Percentiles rank a stretch among this genome's conserved stretches.
Conservation (phyloP, 2,888 invertebrate genomes). For the Geophilus truncorum region DNA sequence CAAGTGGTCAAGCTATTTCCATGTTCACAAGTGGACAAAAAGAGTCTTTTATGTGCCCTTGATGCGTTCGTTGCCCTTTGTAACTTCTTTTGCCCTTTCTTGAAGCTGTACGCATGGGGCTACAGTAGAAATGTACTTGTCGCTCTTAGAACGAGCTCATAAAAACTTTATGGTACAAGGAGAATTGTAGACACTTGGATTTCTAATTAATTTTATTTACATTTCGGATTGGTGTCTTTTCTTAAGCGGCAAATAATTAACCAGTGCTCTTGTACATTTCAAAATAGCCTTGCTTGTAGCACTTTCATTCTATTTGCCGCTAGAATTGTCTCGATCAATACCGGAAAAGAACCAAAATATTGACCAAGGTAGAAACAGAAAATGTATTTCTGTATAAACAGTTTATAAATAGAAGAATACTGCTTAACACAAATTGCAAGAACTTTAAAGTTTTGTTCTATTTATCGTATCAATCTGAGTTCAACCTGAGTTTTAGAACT, state of each 20-base stretch:
- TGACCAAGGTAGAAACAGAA: not conserved
- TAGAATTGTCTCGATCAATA: not conserved
- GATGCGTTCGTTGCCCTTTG: constrained; percentile 9
- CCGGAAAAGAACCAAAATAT: not conserved
- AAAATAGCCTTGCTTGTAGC: not conserved
- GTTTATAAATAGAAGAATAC: not conserved
- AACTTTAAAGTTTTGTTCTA: not conserved
- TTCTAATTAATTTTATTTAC: constrained; percentile 30
- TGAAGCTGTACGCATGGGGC: not conserved
- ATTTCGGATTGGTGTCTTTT: not conserved
- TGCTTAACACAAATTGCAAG: not conserved
- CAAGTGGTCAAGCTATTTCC: constrained; percentile 16
- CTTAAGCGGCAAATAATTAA: constrained; percentile 13
- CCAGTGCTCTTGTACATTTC: not conserved
- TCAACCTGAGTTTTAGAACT: not conserved
- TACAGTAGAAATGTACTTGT: constrained; percentile 7
- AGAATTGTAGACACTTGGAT: constrained; percentile 17
- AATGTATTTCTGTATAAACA: not conserved
- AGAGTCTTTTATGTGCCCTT: constrained; percentile 17
- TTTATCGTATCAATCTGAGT: not conserved
- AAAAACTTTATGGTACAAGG: constrained; percentile 8
- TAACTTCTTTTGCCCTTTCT: not conserved
- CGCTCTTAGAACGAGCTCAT: constrained; percentile 19
- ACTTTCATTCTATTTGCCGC: not conserved
- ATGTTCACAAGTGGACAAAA: constrained; percentile 7